A percentile compares a stretch with the other conserved stretches of the same genome.
These are phyloP conservation scores for Deroplatys truncata DNA, from an alignment of 2,888 invertebrate species.

Conservation along the genomic window DNA sequence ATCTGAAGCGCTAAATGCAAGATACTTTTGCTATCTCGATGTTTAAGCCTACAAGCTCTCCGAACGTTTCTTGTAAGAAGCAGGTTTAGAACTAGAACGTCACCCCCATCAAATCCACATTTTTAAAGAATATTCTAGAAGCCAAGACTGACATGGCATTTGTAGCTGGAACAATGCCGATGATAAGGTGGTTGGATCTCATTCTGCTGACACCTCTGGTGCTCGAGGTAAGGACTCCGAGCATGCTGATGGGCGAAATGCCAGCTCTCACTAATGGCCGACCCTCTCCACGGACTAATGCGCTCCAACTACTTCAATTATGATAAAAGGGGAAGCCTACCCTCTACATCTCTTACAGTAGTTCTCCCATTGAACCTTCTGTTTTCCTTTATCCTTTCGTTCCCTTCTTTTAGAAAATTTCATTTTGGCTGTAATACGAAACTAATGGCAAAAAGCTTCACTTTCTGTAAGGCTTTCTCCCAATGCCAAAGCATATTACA, in stretches of 20 bases:
- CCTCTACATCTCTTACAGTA: background rate
- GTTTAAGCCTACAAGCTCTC: no score
- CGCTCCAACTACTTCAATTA: background rate
- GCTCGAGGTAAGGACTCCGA: background rate
- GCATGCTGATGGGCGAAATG: background rate
- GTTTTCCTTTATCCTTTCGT: background rate
- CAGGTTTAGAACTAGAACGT: no score
- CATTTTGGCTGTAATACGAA: background rate
- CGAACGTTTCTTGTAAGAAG: no score
- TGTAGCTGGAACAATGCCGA: background rate
- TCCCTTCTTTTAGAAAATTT: background rate
- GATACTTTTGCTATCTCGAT: no score
- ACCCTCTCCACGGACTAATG: background rate
- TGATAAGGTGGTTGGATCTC: background rate
- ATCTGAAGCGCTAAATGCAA: no score
- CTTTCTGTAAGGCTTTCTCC: no score
- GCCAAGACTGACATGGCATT: background rate
- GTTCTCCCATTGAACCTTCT: background rate
- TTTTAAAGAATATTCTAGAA: no score
- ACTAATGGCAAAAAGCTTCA: no score
- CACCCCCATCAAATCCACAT: no score
- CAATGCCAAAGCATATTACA: no score
- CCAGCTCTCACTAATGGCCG: background rate
- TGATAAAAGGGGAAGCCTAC: background rate
- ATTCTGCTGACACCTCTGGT: background rate